Evolutionary conservation across 2,797 vertebrate genomes (phyloP).

Genomic region (Anabacerthia variegaticeps): DNA sequence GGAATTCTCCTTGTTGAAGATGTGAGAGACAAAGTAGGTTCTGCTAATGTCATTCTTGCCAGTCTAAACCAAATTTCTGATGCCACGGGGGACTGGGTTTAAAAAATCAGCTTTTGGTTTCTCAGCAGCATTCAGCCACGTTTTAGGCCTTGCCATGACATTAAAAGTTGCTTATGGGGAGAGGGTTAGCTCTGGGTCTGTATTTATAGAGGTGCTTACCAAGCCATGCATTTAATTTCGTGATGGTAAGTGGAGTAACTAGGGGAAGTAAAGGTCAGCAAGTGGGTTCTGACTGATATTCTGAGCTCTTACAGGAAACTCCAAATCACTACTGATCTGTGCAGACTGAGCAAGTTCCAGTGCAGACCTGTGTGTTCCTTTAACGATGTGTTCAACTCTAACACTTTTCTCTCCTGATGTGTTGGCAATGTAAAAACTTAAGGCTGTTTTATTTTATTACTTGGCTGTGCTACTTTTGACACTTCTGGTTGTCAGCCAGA

Average conservation of each 20-base stretch:
- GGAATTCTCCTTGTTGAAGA: neutral
- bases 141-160: neutral
- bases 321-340: neutral
- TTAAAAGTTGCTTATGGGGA: neutral
- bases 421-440: fast-evolving
- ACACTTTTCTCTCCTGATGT: neutral
- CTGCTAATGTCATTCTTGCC: neutral
- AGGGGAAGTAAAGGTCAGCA: neutral
- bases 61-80: neutral
- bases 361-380: neutral
- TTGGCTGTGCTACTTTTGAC: neutral
- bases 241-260: neutral
- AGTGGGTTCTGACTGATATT: neutral
- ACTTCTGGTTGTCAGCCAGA: fast-evolving
- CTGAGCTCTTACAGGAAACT: neutral
- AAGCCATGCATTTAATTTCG: neutral
- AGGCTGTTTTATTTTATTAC: neutral
- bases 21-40: neutral
- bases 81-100: neutral
- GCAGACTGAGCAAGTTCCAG: neutral
- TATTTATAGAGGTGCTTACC: neutral
- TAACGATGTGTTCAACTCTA: fast-evolving
- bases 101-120: neutral
- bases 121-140: fast-evolving
- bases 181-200: neutral